Evolutionary conservation across 2,888 invertebrate genomes (phyloP).

Genomic region (Athalia cordata): DNA sequence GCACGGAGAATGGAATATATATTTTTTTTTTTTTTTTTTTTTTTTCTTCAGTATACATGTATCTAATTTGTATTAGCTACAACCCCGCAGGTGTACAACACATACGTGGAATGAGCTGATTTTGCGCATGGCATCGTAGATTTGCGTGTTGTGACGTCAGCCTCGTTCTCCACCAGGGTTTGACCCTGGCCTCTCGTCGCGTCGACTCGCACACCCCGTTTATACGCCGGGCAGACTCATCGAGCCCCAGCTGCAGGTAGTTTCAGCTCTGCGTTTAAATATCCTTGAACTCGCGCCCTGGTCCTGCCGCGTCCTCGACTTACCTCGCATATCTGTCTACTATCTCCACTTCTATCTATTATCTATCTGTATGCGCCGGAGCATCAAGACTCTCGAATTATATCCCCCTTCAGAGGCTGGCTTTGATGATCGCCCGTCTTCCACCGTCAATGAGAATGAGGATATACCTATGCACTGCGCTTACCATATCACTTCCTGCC

Average conservation of each 20-base stretch:
- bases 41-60: neutral
- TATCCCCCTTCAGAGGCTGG: too few relatives aligned
- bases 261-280: neutral
- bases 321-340: neutral
- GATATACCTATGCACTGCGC: too few relatives aligned
- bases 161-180: constrained; percentile 45
- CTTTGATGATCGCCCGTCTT: too few relatives aligned
- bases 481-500: too few relatives aligned
- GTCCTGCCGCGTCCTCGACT: neutral
- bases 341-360: neutral
- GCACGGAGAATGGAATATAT: neutral
- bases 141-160: constrained; percentile 48
- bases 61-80: neutral
- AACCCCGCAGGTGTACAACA: neutral
- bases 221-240: neutral
- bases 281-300: constrained; percentile 25
- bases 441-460: too few relatives aligned
- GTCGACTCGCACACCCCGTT: constrained; percentile 40
- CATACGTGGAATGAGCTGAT: neutral
- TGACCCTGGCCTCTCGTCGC: constrained; percentile 57
- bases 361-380: too few relatives aligned
- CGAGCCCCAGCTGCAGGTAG: constrained; percentile 22
- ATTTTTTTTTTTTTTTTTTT: neutral
- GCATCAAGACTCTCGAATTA: too few relatives aligned
- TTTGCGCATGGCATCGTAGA: constrained; percentile 10